phyloP scores from a whole-genome alignment of 2,797 vertebrate genomes.

The Ceyx erithaca region DNA sequence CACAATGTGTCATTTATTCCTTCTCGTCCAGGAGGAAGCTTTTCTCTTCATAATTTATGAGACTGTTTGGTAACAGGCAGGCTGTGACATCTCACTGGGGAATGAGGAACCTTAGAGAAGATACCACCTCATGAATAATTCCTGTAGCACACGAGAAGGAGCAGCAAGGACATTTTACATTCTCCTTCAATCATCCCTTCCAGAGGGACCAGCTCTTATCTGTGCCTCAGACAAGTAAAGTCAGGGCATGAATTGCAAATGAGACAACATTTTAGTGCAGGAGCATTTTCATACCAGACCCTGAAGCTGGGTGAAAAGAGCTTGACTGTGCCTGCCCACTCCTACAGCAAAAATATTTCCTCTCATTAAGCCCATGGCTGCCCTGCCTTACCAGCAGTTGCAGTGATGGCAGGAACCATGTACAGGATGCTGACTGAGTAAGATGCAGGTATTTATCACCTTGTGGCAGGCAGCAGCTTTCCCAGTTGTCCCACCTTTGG shows the following conservation, averaged over 20 bases:
- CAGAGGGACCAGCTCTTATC: neutral
- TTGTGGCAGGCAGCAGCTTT: neutral
- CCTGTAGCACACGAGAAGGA: neutral
- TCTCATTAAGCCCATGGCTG: neutral
- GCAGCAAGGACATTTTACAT: neutral
- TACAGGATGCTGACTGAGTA: neutral
- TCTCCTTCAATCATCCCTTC: neutral
- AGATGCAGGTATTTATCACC: neutral
- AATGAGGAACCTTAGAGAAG: neutral
- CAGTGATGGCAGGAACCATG: accelerated
- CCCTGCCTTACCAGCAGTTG: neutral
- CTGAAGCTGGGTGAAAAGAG: neutral
- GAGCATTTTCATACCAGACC: neutral
- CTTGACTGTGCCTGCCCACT: neutral
- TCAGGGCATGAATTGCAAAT: neutral
- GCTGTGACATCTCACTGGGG: neutral
- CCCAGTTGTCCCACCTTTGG: neutral
- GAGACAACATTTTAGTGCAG: neutral
- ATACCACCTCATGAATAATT: neutral
- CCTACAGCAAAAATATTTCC: neutral
- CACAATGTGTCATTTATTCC: neutral
- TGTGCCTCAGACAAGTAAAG: neutral
- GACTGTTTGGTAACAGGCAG: neutral
- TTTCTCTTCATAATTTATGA: neutral
- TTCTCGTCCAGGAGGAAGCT: neutral